Evolutionary conservation across 2,797 vertebrate species (phyloP), one percentile per base, ranked within the genome.

Genomic region (Lepus townsendii): DNA sequence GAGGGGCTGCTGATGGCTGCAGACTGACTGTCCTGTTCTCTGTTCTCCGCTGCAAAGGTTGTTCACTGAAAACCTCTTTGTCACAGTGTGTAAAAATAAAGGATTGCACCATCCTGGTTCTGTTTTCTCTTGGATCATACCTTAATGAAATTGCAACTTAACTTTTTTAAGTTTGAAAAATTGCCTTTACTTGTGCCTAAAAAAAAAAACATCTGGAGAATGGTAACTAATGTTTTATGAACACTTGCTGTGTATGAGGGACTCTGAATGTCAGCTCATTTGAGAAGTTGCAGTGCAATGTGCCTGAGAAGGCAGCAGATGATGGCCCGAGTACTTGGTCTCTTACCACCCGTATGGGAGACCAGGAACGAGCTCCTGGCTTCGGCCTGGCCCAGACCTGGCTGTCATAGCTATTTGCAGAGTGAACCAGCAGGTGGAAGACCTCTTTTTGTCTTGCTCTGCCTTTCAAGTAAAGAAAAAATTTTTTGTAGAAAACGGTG

Each of bases 1-100:
- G 63, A 75, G 38, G 1, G 1, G 27, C 76, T 52, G 75, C 27
- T 47, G 47, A 38, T 14, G 10, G 13, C 82, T 84, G 17, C n/a
- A 82, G 63, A 71, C 60, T 52, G 35, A 47, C 19, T 0, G 38
- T 80, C 52, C 8, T 22, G 9, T 83, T 76, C 14, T n/a, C 35
- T 77, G 9, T 92, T 91, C 78, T 90, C 52, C 38, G 4, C 73
- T 82, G 63, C 69, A 85, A 93, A 89, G 27, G 75, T 86, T 12
- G 5, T 19, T 42, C 79, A 68, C 68, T 68, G 27, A 84, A 83
- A 95, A 68, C 57, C 3, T 86, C 54, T 76, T 71, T 83, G 42
- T 95, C 35, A 60, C 72, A 75, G 27, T 94, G n/a, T 95, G 68
- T 80, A 73, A 93, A 95, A 97, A 96, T 95, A 96, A 96, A 96